Percentiles rank a stretch among this genome's conserved stretches.
Conservation (phyloP, 2,888 invertebrate genomes). For the Hofmannophila pseudospretella region DNA sequence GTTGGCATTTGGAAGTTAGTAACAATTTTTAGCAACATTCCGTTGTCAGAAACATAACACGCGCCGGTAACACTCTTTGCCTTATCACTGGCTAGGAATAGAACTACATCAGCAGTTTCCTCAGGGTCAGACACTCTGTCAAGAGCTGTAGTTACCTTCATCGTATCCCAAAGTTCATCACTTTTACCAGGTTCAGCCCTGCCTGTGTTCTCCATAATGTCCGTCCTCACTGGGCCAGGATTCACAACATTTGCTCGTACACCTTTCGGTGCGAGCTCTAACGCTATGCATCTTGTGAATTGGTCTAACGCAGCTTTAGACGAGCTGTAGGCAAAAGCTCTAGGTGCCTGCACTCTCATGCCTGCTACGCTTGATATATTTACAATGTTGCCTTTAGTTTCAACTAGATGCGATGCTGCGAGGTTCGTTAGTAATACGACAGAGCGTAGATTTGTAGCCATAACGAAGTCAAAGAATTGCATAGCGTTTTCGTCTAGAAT, state of each 20-base stretch:
- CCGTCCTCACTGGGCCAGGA: constrained; percentile 59
- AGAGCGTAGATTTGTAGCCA: constrained; percentile 13
- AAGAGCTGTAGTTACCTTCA: constrained; percentile 75
- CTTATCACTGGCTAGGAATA: constrained; percentile 23
- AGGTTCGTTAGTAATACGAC: constrained; percentile 12
- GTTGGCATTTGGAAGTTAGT: too few relatives aligned
- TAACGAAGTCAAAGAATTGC: constrained; percentile 11
- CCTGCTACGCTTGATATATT: constrained; percentile 18
- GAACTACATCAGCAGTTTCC: constrained; percentile 22
- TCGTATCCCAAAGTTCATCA: constrained; percentile 76
- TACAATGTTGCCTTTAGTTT: constrained; percentile 20
- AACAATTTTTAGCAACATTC: constrained; percentile 7
- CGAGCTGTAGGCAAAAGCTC: constrained; percentile 7
- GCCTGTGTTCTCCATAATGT: constrained; percentile 42
- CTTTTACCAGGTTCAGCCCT: constrained; percentile 83
- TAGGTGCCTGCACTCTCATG: background rate
- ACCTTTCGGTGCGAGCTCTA: constrained; percentile 14
- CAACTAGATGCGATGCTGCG: constrained; percentile 13
- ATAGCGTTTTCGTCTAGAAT: constrained; percentile 8
- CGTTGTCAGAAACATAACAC: constrained; percentile 22
- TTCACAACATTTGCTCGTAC: constrained; percentile 71
- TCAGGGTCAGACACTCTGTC: constrained; percentile 20
- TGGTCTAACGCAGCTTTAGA: constrained; percentile 17
- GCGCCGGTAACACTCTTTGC: constrained; percentile 24
- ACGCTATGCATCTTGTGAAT: constrained; percentile 15